Evolutionary conservation across 2,888 invertebrate species (phyloP), one percentile per base, ranked within the genome.

Genomic region (Drosophila prostipennis): DNA sequence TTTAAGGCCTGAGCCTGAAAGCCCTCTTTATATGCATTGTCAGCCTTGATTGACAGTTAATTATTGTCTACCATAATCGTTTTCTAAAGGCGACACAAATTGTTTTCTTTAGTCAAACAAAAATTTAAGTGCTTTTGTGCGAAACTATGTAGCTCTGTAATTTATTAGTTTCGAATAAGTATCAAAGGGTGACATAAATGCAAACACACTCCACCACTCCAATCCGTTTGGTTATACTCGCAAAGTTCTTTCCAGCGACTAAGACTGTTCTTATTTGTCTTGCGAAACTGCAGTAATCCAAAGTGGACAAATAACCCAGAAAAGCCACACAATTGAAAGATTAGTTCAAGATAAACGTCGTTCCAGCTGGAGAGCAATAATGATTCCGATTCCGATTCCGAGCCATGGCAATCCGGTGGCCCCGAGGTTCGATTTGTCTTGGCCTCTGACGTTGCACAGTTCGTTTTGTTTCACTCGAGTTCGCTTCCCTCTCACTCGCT

Each of bases 251-350:
- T 36, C 26, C 5, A 16, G 46, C 60, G 61, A 60, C 26, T 6
- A 26, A 26, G 6, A 6, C 39, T 23, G 42, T 43, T 65, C 43
- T 36, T 65, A 68, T 65, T 65, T 65, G 68, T 65, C 68, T 65
- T 68, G 34, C 65, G 68, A 65, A 65, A 65, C 40, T 68, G 39
- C 68, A 5, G 39, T 54, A 65, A 65, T 65, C 65, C 43, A 45
- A 53, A 54, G 23, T 34, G 53, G 68, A 65, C 54, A 65, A 65
- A 65, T 65, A 65, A 54, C 68, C 65, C 37, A 65, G 68, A 67
- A 65, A 64, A 68, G 45, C 45, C 54, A 46, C 65, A 65, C 65
- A 65, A 65, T 65, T 67, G 65, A 65, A 65, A 68, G 65, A 65
- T 65, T 65, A 65, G 65, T 54, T 65, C 39, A 26, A 65, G 65